These are phyloP conservation scores for Perdita meconis DNA, from an alignment of 2,888 invertebrate genomes.

Conservation along the genomic window DNA sequence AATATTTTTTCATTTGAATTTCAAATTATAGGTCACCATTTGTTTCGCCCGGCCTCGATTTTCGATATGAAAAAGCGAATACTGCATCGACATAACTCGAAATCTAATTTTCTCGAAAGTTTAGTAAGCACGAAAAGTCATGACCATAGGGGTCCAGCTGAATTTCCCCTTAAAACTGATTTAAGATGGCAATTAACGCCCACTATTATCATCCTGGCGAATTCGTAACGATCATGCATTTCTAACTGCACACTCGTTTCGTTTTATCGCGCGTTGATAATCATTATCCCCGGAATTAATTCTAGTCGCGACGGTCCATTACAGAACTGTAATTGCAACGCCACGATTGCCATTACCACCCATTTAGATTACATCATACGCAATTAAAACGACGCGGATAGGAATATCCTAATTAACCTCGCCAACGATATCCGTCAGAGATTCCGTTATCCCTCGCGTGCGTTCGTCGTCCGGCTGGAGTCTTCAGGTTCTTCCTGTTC, in stretches of 20 bases:
- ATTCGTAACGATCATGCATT: constrained; percentile 38
- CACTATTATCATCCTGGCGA: constrained; percentile 24
- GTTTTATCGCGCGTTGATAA: constrained; percentile 44
- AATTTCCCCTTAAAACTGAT: constrained; percentile 33
- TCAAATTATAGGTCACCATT: too few species aligned
- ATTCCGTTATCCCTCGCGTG: neutral
- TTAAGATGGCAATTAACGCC: constrained; percentile 40
- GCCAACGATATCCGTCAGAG: constrained; percentile 24
- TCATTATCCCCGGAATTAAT: constrained; percentile 50
- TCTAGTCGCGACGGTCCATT: constrained; percentile 38
- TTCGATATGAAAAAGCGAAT: too few species aligned
- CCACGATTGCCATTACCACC: constrained; percentile 29
- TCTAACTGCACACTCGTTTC: constrained; percentile 44
- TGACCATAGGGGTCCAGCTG: too few species aligned
- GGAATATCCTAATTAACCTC: constrained; percentile 41
- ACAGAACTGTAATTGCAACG: constrained; percentile 43
- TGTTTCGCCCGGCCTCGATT: too few species aligned
- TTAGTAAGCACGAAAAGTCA: too few species aligned
- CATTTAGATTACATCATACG: constrained; percentile 25
- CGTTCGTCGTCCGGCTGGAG: constrained; percentile 1
- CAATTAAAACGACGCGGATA: constrained; percentile 35
- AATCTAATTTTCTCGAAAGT: too few species aligned
- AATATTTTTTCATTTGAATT: too few species aligned
- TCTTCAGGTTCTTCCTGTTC: neutral
- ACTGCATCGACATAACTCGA: too few species aligned